These are phyloP conservation scores for Ephestia elutella DNA, from an alignment of 1,140 invertebrate species.

Conservation along the genomic window DNA sequence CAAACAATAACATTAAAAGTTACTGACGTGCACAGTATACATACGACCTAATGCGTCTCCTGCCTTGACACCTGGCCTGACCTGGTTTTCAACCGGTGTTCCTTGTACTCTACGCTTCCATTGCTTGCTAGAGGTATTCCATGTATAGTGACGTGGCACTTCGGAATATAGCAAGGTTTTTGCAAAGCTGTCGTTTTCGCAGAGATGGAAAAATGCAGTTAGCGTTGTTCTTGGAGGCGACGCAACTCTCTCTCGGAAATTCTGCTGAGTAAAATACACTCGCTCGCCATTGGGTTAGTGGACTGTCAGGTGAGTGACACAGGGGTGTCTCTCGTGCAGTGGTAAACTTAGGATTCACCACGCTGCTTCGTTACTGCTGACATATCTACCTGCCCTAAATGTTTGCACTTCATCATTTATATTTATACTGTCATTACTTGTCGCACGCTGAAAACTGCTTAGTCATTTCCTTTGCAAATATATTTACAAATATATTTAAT, in stretches of 20 bases:
- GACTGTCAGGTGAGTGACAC: conserved; percentile 20
- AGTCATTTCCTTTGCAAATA: conserved; percentile 62
- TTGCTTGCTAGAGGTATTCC: conserved; percentile 30
- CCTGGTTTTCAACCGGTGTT: not conserved
- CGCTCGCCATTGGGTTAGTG: conserved; percentile 24
- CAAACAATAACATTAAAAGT: conserved; percentile 53
- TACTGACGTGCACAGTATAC: conserved; percentile 43
- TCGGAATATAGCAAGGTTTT: conserved; percentile 52
- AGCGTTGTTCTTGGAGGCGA: conserved; percentile 47
- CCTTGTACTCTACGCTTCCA: conserved; percentile 33
- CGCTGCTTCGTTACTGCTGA: conserved; percentile 19
- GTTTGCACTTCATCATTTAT: conserved; percentile 23
- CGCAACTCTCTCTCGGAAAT: conserved; percentile 28
- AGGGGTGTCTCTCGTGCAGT: conserved; percentile 26
- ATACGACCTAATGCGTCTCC: conserved; percentile 42
- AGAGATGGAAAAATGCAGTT: not conserved
- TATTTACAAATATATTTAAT: conserved; percentile 74
- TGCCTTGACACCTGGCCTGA: conserved; percentile 33
- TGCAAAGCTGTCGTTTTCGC: conserved; percentile 39
- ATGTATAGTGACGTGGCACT: conserved; percentile 54
- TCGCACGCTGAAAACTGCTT: conserved; percentile 39
- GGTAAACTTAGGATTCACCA: conserved; percentile 26
- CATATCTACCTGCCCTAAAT: conserved; percentile 9
- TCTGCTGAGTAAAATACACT: conserved; percentile 24
- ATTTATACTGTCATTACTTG: no score